Evolutionary conservation across 1,140 invertebrate species (phyloP).

Genomic region (Heliconius congener): DNA sequence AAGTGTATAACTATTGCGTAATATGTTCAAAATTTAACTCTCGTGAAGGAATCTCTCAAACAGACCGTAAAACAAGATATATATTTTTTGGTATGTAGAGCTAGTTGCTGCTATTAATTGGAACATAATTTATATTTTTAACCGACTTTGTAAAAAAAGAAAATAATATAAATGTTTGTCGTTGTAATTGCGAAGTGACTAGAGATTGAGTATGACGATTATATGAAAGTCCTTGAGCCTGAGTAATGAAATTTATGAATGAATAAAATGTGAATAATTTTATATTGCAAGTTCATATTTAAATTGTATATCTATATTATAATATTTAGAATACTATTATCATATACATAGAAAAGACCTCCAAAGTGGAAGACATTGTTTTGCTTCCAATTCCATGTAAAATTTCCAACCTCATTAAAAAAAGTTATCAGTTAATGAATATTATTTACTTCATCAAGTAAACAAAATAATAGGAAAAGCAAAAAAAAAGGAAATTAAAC

Average conservation of each 20-base stretch:
- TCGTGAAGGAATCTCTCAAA: conserved; percentile 25
- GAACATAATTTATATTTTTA: neutral
- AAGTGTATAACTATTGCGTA: conserved; percentile 20
- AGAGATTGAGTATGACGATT: neutral
- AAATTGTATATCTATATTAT: no score
- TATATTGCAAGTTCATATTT: no score
- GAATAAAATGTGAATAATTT: no score
- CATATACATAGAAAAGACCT: no score
- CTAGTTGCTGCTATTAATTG: neutral
- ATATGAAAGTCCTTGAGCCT: neutral
- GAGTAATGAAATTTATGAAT: neutral
- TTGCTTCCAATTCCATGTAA: no score
- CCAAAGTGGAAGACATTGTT: no score
- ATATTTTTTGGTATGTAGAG: neutral
- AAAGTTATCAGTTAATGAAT: neutral
- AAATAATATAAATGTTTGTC: neutral
- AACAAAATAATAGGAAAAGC: neutral
- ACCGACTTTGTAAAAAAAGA: neutral
- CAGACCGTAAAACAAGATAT: conserved; percentile 37
- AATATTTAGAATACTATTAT: no score
- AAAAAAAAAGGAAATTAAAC: neutral
- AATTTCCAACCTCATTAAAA: no score
- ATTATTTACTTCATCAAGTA: neutral
- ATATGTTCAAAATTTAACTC: conserved; percentile 22
- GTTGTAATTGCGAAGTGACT: neutral